Conservation (phyloP, 2,797 vertebrate species). For the Lophotriccus pileatus region DNA sequence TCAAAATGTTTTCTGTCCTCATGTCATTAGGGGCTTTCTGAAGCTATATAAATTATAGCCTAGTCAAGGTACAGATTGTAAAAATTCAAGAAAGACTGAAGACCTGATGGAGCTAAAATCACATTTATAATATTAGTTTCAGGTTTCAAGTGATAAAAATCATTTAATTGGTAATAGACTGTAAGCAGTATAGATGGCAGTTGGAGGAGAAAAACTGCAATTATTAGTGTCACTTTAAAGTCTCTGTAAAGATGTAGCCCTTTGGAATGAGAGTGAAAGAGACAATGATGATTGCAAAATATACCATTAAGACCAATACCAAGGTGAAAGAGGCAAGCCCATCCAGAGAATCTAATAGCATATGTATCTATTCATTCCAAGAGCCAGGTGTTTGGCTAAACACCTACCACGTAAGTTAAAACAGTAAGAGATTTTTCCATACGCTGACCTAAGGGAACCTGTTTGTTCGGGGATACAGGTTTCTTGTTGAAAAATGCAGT, state of each 20-base stretch:
- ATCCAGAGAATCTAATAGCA: neutral
- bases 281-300: neutral
- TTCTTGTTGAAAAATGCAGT: conserved; percentile 4
- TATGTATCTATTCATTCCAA: neutral
- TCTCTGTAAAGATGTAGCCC: neutral
- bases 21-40: neutral
- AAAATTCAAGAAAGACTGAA: neutral
- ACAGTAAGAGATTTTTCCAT: neutral
- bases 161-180: neutral
- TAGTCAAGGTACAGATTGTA: neutral
- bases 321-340: neutral
- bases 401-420: neutral
- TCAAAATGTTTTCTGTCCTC: neutral
- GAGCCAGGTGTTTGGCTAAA: neutral
- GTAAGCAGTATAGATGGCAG: neutral
- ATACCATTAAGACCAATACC: neutral
- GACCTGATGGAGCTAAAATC: neutral
- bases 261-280: neutral
- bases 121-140: neutral
- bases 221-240: neutral
- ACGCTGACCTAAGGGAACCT: neutral
- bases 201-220: neutral
- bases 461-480: neutral
- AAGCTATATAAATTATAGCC: neutral
- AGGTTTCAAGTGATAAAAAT: neutral